Base-by-base conservation (phyloP, 2,113 vertebrate species). In the Grallaria varia region DNA sequence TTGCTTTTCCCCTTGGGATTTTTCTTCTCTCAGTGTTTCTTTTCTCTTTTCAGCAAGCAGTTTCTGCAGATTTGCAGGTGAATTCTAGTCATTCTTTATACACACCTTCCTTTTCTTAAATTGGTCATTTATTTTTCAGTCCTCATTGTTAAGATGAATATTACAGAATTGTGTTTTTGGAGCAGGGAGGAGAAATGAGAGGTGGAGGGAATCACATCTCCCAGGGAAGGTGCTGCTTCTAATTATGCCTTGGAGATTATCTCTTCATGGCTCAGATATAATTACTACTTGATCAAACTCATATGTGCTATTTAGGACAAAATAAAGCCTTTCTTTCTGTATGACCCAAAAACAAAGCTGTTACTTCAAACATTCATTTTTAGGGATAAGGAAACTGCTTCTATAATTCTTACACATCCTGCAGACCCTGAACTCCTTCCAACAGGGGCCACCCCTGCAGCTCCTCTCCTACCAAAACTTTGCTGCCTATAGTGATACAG, bases 171-270 rank as follows among this genome's bases (percentile, higher is more conserved):
- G 37, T 52, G 18, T 73, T 87, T 80, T 78, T 76, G 20, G 75
- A 88, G 12, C 28, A 53, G 55, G 20, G 25, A 64, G 22, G 37
- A 15, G 12, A 84, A 90, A 20, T n/a, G 31, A 74, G 58, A 82
- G 19, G 69, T 52, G 39, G 35, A 66, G 23, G 15, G 12, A 74
- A 62, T 71, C 35, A 5, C 25, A 66, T 76, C 22, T 87, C 68
- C 27, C 17, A 67, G 75, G 49, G 67, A 93, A 80, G 71, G 45
- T 42, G 39, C 35, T 79, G 42, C 53, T 76, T n/a, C 75, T 91
- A 91, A 88, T 91, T 93, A 83, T 56, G 68, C 58, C 49, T 84
- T 76, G 25, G 44, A 79, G 71, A 80, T 73, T 74, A 50, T 95
- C 69, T 73, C 39, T 89, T 69, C 35, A 33, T 80, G 67, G 50